Percentiles rank a stretch among this genome's conserved stretches.
phyloP scores from a whole-genome alignment of 2,113 vertebrate species.

The Amblyornis subalaris region DNA sequence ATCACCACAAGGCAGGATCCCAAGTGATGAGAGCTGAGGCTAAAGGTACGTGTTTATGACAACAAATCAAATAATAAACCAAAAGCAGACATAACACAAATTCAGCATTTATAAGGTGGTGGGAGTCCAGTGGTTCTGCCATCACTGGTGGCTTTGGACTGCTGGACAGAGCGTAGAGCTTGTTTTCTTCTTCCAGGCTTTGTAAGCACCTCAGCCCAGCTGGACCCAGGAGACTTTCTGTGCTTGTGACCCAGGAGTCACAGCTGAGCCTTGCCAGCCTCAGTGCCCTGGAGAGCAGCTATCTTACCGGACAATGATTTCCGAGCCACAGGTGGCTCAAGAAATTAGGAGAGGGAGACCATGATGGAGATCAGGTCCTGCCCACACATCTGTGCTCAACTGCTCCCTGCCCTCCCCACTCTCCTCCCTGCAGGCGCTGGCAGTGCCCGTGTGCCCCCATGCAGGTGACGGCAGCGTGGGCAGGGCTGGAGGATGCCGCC shows the following conservation, averaged over 20 bases:
- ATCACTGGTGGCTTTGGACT: background rate
- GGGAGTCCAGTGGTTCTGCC: background rate
- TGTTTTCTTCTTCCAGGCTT: slow-evolving; percentile 58
- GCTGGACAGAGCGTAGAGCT: background rate
- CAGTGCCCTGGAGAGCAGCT: slow-evolving; percentile 57
- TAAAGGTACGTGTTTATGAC: slow-evolving; percentile 44
- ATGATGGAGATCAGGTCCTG: background rate
- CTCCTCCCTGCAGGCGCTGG: background rate
- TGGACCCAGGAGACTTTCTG: slow-evolving; percentile 18
- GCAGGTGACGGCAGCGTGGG: background rate
- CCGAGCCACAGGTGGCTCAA: background rate
- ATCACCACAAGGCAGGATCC: slow-evolving; percentile 70
- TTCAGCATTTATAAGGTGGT: background rate
- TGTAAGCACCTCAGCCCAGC: slow-evolving; percentile 22
- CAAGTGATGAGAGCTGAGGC: slow-evolving; percentile 75
- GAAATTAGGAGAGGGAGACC: background rate
- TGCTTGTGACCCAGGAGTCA: background rate
- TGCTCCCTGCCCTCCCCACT: background rate
- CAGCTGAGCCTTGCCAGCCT: slow-evolving; percentile 28
- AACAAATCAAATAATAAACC: background rate
- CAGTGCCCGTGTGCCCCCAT: rapidly evolving
- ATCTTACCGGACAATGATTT: background rate
- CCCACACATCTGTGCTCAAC: background rate
- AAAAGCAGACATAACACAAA: background rate
- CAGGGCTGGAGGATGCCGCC: background rate